phyloP scores from a whole-genome alignment of 2,113 vertebrate species.

The Pagrus major region DNA sequence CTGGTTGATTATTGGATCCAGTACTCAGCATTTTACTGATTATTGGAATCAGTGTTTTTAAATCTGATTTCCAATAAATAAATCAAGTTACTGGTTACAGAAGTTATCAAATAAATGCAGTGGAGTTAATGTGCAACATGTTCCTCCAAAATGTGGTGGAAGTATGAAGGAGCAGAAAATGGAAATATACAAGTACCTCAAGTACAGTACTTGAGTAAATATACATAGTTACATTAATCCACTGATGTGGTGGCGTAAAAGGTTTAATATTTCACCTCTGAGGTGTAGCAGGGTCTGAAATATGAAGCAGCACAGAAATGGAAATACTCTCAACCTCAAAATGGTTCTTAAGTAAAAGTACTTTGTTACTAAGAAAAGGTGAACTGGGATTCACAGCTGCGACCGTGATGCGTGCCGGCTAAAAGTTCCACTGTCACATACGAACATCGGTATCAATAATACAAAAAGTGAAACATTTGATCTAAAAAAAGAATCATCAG shows the following conservation, averaged over 20 bases:
- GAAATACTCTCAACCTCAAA: not conserved
- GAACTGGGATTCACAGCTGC: slow-evolving; percentile 6
- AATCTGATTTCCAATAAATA: too few relatives aligned
- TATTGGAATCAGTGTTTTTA: too few relatives aligned
- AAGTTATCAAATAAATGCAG: too few relatives aligned
- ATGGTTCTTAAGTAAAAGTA: slow-evolving; percentile 2
- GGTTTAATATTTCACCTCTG: not conserved
- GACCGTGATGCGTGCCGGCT: slow-evolving; percentile 3
- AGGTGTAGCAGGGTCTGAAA: not conserved
- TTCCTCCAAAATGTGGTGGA: too few relatives aligned
- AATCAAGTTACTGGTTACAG: too few relatives aligned
- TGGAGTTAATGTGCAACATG: too few relatives aligned
- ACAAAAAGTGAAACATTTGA: slow-evolving; percentile 58
- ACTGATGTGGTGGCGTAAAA: not conserved
- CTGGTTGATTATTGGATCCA: too few relatives aligned
- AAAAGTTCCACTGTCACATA: slow-evolving; percentile 31
- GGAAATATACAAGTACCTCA: too few relatives aligned
- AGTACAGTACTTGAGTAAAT: too few relatives aligned
- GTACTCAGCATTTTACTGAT: too few relatives aligned
- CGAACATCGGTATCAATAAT: slow-evolving; percentile 52
- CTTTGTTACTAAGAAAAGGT: slow-evolving; percentile 7
- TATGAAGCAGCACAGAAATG: not conserved
- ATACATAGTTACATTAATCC: too few relatives aligned
- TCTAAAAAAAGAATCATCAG: slow-evolving; percentile 67
- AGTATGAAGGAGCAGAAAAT: too few relatives aligned